Base-by-base conservation (phyloP, 2,113 vertebrate species). In the Seriola rivoliana region DNA sequence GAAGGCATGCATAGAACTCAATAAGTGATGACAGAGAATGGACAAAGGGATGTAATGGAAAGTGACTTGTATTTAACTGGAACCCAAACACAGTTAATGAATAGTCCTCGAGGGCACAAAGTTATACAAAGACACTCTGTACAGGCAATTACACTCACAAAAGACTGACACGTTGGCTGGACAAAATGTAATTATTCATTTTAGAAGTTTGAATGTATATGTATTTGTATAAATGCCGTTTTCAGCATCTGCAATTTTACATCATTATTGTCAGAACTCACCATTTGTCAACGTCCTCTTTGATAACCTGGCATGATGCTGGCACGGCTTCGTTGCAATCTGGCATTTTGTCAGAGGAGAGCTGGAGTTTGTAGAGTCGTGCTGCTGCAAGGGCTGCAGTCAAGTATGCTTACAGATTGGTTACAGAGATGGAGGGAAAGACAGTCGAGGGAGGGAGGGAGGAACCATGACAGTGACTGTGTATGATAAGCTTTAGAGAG, bases 291-390 rank as follows among this genome's bases (percentile, higher is more conserved):
- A 77, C 60, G 10, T 93, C 82, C 50, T 78, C 88, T 67, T 86
- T 93, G 85, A 95, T 95, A 46, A 92, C 77, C 72, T 91, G 94
- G 82, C 93, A 95, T 0, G 92, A 54, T 38, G 92, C 92, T 66
- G 93, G 92, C 38, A 75, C 84, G 2, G 82, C 74, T 32, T 91
- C 86, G 4, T 81, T 75, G 40, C 17, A 91, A 54, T 89, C 87
- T 80, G 89, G 93, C 93, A 94, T 94, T 76, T 76, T 89, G 78
- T 87, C 74, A 81, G 83, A 64, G 40, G 25, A 60, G 84, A 83
- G 84, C 73, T 79, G 75, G 64, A 40, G 80, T 85, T 85, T 50
- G 59, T 58, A 69, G 77, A 83, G 78, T 78, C 79, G 81, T 55
- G 67, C 46, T 77, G 71, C 78, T 85, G 71, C 19, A 52, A 58